Evolutionary conservation across 1,140 invertebrate genomes (phyloP), one percentile per base, ranked within the genome.

Genomic region (Drosophila varians): DNA sequence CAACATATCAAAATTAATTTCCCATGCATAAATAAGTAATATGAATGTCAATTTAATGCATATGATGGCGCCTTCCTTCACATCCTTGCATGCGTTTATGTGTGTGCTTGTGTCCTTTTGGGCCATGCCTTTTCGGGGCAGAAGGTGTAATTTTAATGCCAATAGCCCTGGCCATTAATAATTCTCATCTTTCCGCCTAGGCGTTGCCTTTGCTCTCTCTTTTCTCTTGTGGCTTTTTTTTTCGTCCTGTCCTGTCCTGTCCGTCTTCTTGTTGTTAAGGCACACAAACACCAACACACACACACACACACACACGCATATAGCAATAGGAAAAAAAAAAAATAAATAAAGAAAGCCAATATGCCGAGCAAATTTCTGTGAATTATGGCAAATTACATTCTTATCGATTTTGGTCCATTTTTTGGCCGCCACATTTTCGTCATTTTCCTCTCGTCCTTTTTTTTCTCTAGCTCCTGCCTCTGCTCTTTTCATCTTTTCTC

Each of bases 321-420:
- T 48, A 26, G 36, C 19, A 31, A 26, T 46, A 12, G 4, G 12
- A 45, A 55, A 65, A 60, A 61, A 46, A 23, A 57, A 46, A 19
- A 45, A 55, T 61, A 60, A 61, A 46, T 16, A 57, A 46, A 19
- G 25, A 79, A 86, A 86, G 82, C 80, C 80, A 86, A 86, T 86
- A 86, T 86, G 54, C 77, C 77, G 69, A 87, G 62, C 82, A 86
- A 87, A 86, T 86, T 86, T 86, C 82, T 82, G 77, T 86, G 82
- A 86, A 86, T 86, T 86, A 86, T 86, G 82, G 82, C 82, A 86
- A 86, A 86, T 86, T 87, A 86, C 82, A 86, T 86, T 86, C 82
- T 82, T 86, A 86, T 86, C 82, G 82, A 87, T 86, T 73, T 73
- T 87, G 82, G 82, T 87, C 77, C 80, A 86, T 76, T 86, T 86